Conservation (phyloP, 2,888 invertebrate species). For the Dryococelus australis region DNA sequence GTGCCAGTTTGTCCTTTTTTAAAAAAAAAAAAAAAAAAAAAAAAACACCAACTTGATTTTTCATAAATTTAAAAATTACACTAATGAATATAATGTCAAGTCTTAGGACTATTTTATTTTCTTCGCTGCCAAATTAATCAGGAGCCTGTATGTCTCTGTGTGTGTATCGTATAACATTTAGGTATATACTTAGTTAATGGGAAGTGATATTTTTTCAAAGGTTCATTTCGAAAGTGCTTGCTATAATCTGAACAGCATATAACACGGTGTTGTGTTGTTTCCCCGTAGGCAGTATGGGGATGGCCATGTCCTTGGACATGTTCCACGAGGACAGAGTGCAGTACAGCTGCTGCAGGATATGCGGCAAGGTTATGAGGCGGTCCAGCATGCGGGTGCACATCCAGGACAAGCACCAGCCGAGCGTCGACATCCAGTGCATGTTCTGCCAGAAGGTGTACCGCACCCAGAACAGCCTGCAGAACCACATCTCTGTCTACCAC, state of each 20-base stretch:
- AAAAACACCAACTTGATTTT: too few relatives aligned
- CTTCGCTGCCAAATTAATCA: too few relatives aligned
- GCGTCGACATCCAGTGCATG: background rate
- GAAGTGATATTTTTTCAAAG: too few relatives aligned
- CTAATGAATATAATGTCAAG: too few relatives aligned
- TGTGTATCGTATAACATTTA: too few relatives aligned
- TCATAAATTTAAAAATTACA: too few relatives aligned
- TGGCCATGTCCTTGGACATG: background rate
- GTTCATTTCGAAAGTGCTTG: too few relatives aligned
- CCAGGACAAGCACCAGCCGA: slow-evolving; percentile 22
- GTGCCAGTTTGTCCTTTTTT: too few relatives aligned
- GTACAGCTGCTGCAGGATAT: background rate
- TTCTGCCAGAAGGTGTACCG: slow-evolving; percentile 11
- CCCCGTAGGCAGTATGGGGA: background rate
- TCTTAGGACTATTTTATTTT: too few relatives aligned
- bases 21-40: too few relatives aligned
- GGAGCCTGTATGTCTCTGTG: too few relatives aligned
- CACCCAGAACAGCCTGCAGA: slow-evolving; percentile 25
- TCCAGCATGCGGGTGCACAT: slow-evolving; percentile 1
- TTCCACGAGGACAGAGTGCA: background rate
- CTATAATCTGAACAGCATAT: background rate
- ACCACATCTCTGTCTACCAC: slow-evolving; percentile 20
- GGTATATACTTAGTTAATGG: too few relatives aligned
- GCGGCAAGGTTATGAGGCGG: background rate
- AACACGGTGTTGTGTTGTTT: background rate